phyloP scores from a whole-genome alignment of 1,140 invertebrate genomes.

The Diorhabda elongata region DNA sequence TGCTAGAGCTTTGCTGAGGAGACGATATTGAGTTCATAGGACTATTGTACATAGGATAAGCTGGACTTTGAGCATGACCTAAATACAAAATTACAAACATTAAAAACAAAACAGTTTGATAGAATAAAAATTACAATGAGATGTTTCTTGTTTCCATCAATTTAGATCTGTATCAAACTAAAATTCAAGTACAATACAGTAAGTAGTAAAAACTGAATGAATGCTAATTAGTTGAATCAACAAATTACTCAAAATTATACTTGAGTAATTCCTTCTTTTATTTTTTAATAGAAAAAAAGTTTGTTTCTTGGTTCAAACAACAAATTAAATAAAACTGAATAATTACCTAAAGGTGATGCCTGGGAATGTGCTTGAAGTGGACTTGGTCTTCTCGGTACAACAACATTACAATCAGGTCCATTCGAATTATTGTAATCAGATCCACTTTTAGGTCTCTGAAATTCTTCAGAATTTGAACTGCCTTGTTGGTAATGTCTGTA shows the following conservation, averaged over 20 bases:
- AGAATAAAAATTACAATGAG: too few species aligned
- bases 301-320: neutral
- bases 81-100: slow-evolving; percentile 30
- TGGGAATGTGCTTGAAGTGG: slow-evolving; percentile 55
- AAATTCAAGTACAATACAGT: too few species aligned
- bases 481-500: slow-evolving; percentile 47
- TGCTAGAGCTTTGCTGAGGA: slow-evolving; percentile 60
- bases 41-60: slow-evolving; percentile 73
- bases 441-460: slow-evolving; percentile 62
- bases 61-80: slow-evolving; percentile 67
- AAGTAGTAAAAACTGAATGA: too few species aligned
- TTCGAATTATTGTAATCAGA: slow-evolving; percentile 46
- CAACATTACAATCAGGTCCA: slow-evolving; percentile 58
- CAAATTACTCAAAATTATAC: too few species aligned
- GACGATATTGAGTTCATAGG: slow-evolving; percentile 68
- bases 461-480: slow-evolving; percentile 58
- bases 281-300: neutral
- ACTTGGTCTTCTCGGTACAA: slow-evolving; percentile 62
- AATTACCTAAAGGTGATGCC: slow-evolving; percentile 50
- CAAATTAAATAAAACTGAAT: neutral
- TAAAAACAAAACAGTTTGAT: too few species aligned
- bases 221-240: too few species aligned
- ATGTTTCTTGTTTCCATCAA: too few species aligned
- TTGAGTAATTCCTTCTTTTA: too few species aligned
- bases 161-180: too few species aligned